phyloP scores from a whole-genome alignment of 64 coral and sea anemone species.

The Stichodactyla helianthus region DNA sequence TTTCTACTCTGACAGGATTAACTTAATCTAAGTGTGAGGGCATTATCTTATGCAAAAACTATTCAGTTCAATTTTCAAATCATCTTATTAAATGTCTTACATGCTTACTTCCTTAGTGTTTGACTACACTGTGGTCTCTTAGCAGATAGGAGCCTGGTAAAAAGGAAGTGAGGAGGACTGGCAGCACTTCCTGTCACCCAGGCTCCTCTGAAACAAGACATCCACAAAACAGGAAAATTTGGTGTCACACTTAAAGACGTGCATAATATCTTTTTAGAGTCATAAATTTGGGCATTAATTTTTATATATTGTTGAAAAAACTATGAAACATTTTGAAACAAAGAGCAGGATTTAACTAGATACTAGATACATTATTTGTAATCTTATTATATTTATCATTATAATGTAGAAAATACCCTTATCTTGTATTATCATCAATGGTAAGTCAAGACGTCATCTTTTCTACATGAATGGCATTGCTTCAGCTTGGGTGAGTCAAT shows the following conservation, averaged over 20 bases:
- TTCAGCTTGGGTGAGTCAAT: constrained; percentile 35
- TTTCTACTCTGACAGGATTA: constrained; percentile 7
- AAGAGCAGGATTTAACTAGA: constrained; percentile 7
- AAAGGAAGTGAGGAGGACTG: neutral
- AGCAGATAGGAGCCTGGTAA: neutral
- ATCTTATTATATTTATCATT: neutral
- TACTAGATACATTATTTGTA: constrained; percentile 18
- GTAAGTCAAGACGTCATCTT: constrained; percentile 20
- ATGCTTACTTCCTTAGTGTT: neutral
- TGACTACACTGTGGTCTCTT: neutral
- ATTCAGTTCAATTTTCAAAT: neutral
- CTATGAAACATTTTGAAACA: constrained; percentile 14
- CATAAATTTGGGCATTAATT: neutral
- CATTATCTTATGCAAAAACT: neutral
- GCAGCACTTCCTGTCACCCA: neutral
- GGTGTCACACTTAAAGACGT: neutral
- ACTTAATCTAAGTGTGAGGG: constrained; percentile 3
- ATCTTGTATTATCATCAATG: constrained; percentile 2
- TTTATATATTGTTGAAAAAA: neutral
- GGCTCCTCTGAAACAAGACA: neutral
- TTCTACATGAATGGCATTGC: constrained; percentile 26
- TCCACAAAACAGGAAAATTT: neutral
- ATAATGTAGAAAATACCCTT: constrained; percentile 4
- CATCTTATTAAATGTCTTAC: constrained; percentile 1
- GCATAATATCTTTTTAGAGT: constrained; percentile 1